Evolutionary conservation across 92 coral and sea anemone genomes (phyloP).

Genomic region (Virgularia gustaviana): DNA sequence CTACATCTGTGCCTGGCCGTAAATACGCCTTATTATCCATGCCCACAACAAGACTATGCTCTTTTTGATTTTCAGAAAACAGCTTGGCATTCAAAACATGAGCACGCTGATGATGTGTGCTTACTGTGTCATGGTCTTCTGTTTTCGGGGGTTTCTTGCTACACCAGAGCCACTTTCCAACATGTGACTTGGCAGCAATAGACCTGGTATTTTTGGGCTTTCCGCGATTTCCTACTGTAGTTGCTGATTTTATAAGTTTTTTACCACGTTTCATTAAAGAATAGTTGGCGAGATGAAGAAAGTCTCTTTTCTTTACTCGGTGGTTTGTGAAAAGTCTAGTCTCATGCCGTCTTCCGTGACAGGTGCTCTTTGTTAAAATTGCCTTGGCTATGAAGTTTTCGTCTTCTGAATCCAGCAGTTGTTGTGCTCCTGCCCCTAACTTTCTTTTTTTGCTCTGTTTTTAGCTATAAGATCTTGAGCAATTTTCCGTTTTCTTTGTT

Average conservation of each 20-base stretch:
- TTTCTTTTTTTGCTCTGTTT: constrained; percentile 46
- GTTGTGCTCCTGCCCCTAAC: constrained; percentile 56
- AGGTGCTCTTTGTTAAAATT: not conserved
- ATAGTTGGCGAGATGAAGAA: constrained; percentile 45
- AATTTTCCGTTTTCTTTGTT: constrained; percentile 48
- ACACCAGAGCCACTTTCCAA: constrained; percentile 50
- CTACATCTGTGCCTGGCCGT: constrained; percentile 43
- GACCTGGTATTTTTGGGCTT: constrained; percentile 47
- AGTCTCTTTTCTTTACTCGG: constrained; percentile 46
- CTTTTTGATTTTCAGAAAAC: constrained; percentile 24
- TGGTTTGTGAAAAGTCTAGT: constrained; percentile 46
- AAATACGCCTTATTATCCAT: constrained; percentile 61
- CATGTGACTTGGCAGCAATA: constrained; percentile 42
- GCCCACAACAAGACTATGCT: constrained; percentile 31
- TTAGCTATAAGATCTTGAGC: constrained; percentile 43
- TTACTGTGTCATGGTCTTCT: constrained; percentile 44
- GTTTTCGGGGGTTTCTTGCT: constrained; percentile 52
- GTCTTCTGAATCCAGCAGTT: not conserved
- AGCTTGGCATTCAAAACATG: constrained; percentile 41
- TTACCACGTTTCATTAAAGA: constrained; percentile 30
- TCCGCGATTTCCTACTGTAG: constrained; percentile 48
- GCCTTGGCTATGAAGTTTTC: not conserved
- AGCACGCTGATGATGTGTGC: constrained; percentile 52
- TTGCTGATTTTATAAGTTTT: constrained; percentile 43
- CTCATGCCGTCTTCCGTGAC: constrained; percentile 42